These are phyloP conservation scores for Engystomops pustulosus DNA, from an alignment of 2,113 vertebrate genomes.

Conservation along the genomic window DNA sequence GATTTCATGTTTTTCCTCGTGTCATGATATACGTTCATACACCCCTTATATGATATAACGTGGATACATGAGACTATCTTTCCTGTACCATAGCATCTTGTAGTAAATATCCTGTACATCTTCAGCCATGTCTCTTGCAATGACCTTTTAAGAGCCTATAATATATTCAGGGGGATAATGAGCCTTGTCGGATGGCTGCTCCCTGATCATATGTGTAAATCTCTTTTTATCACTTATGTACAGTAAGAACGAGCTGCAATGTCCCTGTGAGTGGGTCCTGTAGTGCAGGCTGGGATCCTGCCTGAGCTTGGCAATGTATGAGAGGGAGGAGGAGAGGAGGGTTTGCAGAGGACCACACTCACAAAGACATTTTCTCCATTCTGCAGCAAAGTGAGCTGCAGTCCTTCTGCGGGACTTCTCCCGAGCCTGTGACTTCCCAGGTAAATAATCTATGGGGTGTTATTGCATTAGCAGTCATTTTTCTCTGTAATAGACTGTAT, in stretches of 20 bases:
- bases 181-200: neutral
- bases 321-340: conserved; percentile 58
- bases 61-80: neutral
- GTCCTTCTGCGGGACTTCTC: conserved; percentile 56
- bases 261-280: conserved; percentile 57
- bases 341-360: conserved; percentile 60
- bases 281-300: conserved; percentile 59
- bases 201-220: neutral
- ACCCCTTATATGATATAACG: too few relatives aligned
- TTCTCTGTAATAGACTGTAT: too few relatives aligned
- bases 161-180: neutral
- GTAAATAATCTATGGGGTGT: conserved; percentile 26
- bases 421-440: conserved; percentile 20
- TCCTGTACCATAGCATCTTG: neutral
- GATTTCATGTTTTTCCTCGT: neutral
- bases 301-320: conserved; percentile 70
- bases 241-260: too few relatives aligned
- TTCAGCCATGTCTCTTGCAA: conserved; percentile 8
- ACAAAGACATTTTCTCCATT: conserved; percentile 61
- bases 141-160: conserved; percentile 12
- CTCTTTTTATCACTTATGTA: neutral
- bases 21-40: too few relatives aligned
- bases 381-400: conserved; percentile 62
- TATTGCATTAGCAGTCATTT: neutral
- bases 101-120: neutral